These are phyloP conservation scores for Chionodraco myersi DNA, from an alignment of 2,113 vertebrate genomes.

Conservation along the genomic window DNA sequence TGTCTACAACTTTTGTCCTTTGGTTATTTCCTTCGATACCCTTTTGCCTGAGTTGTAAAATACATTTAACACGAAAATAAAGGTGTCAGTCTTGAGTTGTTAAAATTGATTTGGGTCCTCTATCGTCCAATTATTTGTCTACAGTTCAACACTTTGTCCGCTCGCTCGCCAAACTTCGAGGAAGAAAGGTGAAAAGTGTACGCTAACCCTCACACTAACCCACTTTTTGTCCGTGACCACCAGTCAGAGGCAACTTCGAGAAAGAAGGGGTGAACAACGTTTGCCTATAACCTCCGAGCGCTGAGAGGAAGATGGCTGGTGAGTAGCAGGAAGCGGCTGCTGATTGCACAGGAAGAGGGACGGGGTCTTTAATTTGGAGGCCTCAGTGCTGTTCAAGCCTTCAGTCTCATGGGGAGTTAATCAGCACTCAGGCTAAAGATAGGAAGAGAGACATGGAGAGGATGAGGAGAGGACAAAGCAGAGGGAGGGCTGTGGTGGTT, in stretches of 20 bases:
- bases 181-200: not conserved
- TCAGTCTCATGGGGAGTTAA: constrained; percentile 71
- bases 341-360: constrained; percentile 67
- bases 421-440: constrained; percentile 70
- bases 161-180: not conserved
- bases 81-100: no score
- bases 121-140: no score
- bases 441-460: constrained; percentile 46
- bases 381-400: constrained; percentile 37
- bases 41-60: no score
- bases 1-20: no score
- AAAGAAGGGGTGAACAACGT: not conserved
- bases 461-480: constrained; percentile 29
- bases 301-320: constrained; percentile 32
- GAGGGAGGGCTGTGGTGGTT: constrained; percentile 24
- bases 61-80: no score
- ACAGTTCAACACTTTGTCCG: not conserved
- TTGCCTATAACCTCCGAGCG: constrained; percentile 20
- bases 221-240: not conserved
- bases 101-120: no score
- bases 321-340: constrained; percentile 55
- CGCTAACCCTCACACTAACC: not conserved
- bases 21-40: no score
- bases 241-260: not conserved
- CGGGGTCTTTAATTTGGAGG: constrained; percentile 51